Base-by-base conservation (phyloP, 2,888 invertebrate genomes). In the Drosophila anomalipes region DNA sequence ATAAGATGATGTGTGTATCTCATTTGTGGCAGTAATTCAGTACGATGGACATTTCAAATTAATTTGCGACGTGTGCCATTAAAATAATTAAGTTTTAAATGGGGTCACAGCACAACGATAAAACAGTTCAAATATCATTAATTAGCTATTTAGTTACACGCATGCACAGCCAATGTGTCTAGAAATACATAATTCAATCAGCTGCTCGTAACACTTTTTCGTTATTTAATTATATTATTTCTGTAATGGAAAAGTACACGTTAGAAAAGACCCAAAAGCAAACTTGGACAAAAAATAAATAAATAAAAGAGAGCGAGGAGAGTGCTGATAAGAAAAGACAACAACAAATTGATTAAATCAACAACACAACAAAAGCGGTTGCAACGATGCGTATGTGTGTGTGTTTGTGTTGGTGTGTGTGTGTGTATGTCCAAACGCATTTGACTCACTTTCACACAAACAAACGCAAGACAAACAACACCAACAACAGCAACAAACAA, bases 391-490 rank as follows among this genome's bases (percentile, higher is more conserved):
- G 10, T 16, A 4, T 28, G 14, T n/a, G 12, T 39, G 6, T 12
- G 19, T 37, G 10, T 28, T 2, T 16, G 4, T 57, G 12, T 53
- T 6, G 7, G 9, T 16, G 9, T 28, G 14, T 19, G 12, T 37
- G 35, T 57, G 28, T 22, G 10, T 53, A 37, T 77, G 65, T 65
- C 65, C 81, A 78, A 78, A 81, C 57, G 70, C 83, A 88, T 88
- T 83, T 59, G 71, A 71, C 70, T 84, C 82, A 89, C 84, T 84
- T 84, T 84, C 84, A 84, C 90, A 82, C 83, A 87, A 89, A 82
- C 88, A 87, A 82, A 79, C 67, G 61, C 62, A 67, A 86, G 58
- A 32, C 82, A 81, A 74, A 69, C 76, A 81, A 86, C 57, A 79
- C 9, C 47, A 47, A 26, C 47, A n/a, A 41, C 10, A n/a, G n/a